A percentile compares a stretch with the other conserved stretches of the same genome.
These are phyloP conservation scores for Silurus meridionalis DNA, from an alignment of 2,113 vertebrate species.

Conservation along the genomic window DNA sequence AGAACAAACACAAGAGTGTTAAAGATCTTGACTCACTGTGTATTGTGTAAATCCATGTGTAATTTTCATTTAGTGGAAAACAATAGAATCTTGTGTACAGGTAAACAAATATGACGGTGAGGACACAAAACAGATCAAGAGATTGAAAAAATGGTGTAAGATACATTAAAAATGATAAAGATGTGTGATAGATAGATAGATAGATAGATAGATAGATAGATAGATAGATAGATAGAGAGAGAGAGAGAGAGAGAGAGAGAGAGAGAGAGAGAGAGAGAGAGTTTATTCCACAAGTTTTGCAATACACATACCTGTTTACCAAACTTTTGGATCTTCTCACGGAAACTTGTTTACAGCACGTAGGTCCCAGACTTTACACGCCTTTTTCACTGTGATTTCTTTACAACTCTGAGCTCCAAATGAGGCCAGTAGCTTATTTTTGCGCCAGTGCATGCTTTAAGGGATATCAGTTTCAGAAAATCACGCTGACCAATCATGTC, in stretches of 20 bases:
- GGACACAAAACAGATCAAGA: not conserved
- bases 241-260: not conserved
- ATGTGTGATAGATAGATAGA: not conserved
- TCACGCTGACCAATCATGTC: conserved; percentile 14
- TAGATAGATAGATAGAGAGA: not conserved
- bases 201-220: not conserved
- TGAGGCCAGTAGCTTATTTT: conserved; percentile 5
- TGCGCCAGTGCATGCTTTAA: not conserved
- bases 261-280: not conserved
- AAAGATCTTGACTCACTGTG: not conserved
- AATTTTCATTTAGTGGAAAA: not conserved
- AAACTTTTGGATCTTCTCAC: not conserved
- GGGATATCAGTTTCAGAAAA: conserved; percentile 14
- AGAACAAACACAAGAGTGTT: not conserved
- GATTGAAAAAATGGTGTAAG: not conserved
- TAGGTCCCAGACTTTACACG: not conserved
- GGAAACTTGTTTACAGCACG: not conserved
- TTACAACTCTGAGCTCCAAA: not conserved
- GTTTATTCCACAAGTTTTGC: not conserved
- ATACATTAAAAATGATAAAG: not conserved
- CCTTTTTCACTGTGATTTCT: not conserved
- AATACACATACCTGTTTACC: not conserved
- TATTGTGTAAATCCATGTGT: not conserved
- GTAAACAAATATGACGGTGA: not conserved
- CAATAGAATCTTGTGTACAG: not conserved